phyloP scores from a whole-genome alignment of 2,888 invertebrate genomes.

The Chirona hameri region DNA sequence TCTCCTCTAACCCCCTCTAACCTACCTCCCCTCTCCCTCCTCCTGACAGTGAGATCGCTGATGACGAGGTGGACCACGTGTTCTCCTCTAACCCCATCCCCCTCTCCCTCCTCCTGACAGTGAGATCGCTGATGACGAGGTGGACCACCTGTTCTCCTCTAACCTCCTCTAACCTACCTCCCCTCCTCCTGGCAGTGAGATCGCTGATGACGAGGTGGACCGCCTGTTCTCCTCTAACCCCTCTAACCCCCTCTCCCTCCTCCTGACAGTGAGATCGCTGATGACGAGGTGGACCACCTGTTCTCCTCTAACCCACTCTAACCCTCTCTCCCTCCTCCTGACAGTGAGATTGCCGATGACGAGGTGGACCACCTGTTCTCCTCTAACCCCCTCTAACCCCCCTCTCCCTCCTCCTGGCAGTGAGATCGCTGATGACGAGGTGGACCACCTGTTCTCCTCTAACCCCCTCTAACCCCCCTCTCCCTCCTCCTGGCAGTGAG shows the following conservation, averaged over 20 bases:
- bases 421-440: slow-evolving; percentile 85
- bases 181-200: slow-evolving; percentile 58
- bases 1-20: slow-evolving; percentile 55
- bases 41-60: slow-evolving; percentile 69
- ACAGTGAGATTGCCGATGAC: slow-evolving; percentile 77
- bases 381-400: slow-evolving; percentile 44
- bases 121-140: slow-evolving; percentile 85
- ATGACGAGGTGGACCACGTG: slow-evolving; percentile 84
- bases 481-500: slow-evolving; percentile 56
- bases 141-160: slow-evolving; percentile 78
- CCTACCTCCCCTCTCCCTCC: slow-evolving; percentile 6
- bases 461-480: background rate
- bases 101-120: slow-evolving; percentile 49
- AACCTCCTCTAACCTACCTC: background rate
- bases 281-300: slow-evolving; percentile 84
- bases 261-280: slow-evolving; percentile 69
- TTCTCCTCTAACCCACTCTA: slow-evolving; percentile 57
- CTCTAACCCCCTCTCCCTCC: background rate
- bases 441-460: slow-evolving; percentile 78
- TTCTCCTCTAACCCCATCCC: slow-evolving; percentile 57
- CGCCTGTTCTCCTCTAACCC: slow-evolving; percentile 70
- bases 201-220: slow-evolving; percentile 83
- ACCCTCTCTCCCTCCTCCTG: slow-evolving; percentile 40
- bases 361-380: slow-evolving; percentile 88
- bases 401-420: slow-evolving; percentile 49